Evolutionary conservation across 2,113 vertebrate genomes (phyloP), one percentile per base, ranked within the genome.

Genomic region (Dicaeum eximium): DNA sequence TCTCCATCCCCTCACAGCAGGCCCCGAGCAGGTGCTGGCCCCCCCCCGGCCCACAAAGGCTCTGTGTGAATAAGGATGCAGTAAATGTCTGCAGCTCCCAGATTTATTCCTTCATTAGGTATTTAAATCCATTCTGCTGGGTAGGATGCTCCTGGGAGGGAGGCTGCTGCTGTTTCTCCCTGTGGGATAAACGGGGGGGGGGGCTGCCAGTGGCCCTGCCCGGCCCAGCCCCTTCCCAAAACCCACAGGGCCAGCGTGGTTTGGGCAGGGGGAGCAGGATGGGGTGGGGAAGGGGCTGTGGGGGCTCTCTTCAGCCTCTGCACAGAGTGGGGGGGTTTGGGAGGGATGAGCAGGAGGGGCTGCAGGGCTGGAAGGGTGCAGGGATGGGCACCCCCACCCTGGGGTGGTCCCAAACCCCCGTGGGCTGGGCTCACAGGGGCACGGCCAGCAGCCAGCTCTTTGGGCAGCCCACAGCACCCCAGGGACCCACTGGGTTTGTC

Each of bases 71-170:
- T 64, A 23, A 86, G 92, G 51, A 81, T 13, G 84, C 97, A 91
- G 96, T 91, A 86, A 97, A 96, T 75, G 96, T 95, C 96, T 89
- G 70, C 83, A 64, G 75, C 85, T 65, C 23, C 3, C 93, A 96
- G 96, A 97, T 97, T 97, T 96, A 95, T 96, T 96, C 94, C 96
- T 95, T 97, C 96, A 96, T 97, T 95, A 96, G 93, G 80, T 44
- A 96, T 96, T 96, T 77, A 94, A 96, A 94, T 93, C 91, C 96
- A 90, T 95, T 70, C 94, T 77, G 92, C 83, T 90, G 86, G 75
- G 56, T n/a, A 86, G 90, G 94, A 83, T 61, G 94, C 75, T 75
- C n/a, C 94, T 91, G 87, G 23, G 80, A 91, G 91, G 71, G 87
- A 96, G 89, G 67, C 74, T 74, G 62, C 88, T 80, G 95, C 92